A percentile compares a stretch with the other conserved stretches of the same genome.
Evolutionary conservation across 2,113 vertebrate species (phyloP).

Genomic region (Cynocephalus volans): DNA sequence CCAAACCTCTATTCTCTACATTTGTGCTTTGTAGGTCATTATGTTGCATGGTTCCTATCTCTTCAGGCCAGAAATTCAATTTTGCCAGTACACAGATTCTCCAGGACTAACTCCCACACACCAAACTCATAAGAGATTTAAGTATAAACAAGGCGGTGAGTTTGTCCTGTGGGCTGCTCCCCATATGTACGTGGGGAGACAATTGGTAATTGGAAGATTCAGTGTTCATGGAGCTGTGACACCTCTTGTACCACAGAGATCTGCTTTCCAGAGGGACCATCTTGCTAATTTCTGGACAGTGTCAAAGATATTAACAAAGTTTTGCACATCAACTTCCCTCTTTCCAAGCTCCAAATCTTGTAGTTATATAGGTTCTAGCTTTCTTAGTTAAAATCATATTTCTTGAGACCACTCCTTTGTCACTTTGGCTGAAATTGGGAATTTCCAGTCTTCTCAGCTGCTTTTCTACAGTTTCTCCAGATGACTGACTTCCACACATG

Average conservation of each 20-base stretch:
- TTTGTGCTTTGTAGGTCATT: not conserved
- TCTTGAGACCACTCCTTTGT: not conserved
- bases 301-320: not conserved
- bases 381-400: not conserved
- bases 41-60: not conserved
- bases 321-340: not conserved
- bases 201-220: not conserved
- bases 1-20: not conserved
- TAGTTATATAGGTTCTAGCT: not conserved
- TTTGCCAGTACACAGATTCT: not conserved
- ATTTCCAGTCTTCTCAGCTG: not conserved
- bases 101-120: not conserved
- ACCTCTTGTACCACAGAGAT: too few relatives aligned
- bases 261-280: not conserved
- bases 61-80: constrained; percentile 41
- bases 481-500: not conserved
- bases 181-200: not conserved
- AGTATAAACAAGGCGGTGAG: not conserved
- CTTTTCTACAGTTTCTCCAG: not conserved
- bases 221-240: not conserved
- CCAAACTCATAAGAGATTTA: not conserved
- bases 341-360: not conserved
- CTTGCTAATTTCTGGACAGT: not conserved
- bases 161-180: not conserved
- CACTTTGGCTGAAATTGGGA: not conserved